A percentile compares a stretch with the other conserved stretches of the same genome.
phyloP scores from a whole-genome alignment of 92 coral and sea anemone genomes.

The Paramuricea clavata region DNA sequence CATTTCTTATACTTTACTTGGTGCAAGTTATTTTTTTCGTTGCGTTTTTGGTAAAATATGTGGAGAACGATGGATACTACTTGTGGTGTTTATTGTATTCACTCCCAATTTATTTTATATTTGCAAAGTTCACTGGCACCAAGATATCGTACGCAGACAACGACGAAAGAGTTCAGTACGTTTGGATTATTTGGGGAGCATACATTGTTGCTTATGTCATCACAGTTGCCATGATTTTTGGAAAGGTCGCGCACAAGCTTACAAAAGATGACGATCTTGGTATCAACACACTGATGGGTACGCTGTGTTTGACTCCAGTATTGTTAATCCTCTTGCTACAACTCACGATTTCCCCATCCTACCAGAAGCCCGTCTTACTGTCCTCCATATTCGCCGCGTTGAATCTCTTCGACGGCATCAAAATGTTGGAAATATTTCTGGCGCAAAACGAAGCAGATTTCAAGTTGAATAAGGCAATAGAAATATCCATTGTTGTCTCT shows the following conservation, averaged over 20 bases:
- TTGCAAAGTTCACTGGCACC: not conserved
- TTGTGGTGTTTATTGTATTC: not conserved
- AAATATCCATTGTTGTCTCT: slow-evolving; percentile 7
- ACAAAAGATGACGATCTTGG: slow-evolving; percentile 3
- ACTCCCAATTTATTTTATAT: not conserved
- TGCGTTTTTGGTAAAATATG: not conserved
- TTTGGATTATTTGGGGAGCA: slow-evolving; percentile 1
- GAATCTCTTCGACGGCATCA: slow-evolving; percentile 29
- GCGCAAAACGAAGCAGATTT: slow-evolving; percentile 14
- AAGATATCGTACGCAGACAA: not conserved
- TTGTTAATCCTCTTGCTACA: slow-evolving; percentile 4
- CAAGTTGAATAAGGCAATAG: not conserved
- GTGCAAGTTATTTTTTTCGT: not conserved
- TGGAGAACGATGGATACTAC: not conserved
- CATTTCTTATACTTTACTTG: not conserved
- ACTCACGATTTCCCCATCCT: slow-evolving; percentile 14
- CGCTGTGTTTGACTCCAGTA: slow-evolving; percentile 14
- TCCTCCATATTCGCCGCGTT: slow-evolving; percentile 8
- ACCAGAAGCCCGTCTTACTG: not conserved
- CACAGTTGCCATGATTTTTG: slow-evolving; percentile 2
- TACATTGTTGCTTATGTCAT: not conserved
- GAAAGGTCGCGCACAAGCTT: not conserved
- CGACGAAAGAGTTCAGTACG: not conserved
- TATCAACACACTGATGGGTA: not conserved
- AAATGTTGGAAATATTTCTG: slow-evolving; percentile 26